Percentiles rank a stretch among this genome's conserved stretches.
These are phyloP conservation scores for Zophobas atratus DNA, from an alignment of 1,140 invertebrate species.

Conservation along the genomic window DNA sequence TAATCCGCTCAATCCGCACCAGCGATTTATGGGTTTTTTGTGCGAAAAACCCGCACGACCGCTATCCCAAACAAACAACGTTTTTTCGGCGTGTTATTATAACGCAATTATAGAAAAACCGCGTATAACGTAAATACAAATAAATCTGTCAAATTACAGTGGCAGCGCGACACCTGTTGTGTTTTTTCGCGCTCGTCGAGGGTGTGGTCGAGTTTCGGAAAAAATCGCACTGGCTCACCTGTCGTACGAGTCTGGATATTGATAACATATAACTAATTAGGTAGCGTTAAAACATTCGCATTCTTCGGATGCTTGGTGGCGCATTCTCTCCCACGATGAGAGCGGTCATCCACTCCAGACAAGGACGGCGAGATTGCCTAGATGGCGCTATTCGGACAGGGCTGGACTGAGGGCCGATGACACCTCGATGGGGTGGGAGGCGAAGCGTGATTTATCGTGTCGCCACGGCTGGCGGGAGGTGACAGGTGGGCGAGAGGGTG, in stretches of 20 bases:
- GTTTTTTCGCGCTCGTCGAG: neutral
- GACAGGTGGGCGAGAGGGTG: too few species aligned
- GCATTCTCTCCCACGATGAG: slow-evolving; percentile 57
- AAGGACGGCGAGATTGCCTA: slow-evolving; percentile 19
- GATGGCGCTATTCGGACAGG: slow-evolving; percentile 33
- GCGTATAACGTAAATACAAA: too few species aligned
- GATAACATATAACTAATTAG: slow-evolving; percentile 54
- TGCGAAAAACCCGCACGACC: too few species aligned
- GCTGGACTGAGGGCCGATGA: neutral
- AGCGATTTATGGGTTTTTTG: too few species aligned
- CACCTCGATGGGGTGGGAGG: too few species aligned
- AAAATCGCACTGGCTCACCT: slow-evolving; percentile 29
- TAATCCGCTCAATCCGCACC: slow-evolving; percentile 8
- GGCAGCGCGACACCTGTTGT: too few species aligned
- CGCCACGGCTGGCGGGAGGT: too few species aligned
- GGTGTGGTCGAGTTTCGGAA: neutral
- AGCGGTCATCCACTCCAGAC: slow-evolving; percentile 52
- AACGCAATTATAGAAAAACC: too few species aligned
- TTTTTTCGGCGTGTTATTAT: too few species aligned
- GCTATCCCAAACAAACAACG: too few species aligned
- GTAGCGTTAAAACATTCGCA: slow-evolving; percentile 58
- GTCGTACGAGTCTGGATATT: slow-evolving; percentile 10
- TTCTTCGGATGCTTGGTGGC: slow-evolving; percentile 51
- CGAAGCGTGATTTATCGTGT: too few species aligned
- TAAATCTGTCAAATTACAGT: too few species aligned